Conservation (phyloP, 2,888 invertebrate genomes). For the Trisateles emortualis region DNA sequence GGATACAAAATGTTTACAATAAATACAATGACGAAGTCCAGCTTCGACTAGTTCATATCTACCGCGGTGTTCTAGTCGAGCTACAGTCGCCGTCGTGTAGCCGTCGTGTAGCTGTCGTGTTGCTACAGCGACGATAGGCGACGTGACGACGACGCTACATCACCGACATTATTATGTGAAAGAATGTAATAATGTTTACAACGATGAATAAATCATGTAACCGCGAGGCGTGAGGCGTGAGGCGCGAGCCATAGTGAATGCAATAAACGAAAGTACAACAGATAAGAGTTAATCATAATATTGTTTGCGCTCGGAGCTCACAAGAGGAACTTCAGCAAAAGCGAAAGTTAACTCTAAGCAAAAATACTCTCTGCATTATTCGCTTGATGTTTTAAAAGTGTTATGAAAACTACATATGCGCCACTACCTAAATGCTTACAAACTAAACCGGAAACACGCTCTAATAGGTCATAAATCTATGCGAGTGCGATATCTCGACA, state of each 20-base stretch:
- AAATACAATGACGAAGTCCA: conserved; percentile 59
- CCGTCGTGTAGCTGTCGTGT: neutral
- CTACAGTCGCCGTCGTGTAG: neutral
- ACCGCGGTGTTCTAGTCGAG: conserved; percentile 1
- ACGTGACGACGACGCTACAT: neutral
- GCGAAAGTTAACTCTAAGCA: conserved; percentile 37
- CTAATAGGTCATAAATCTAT: conserved; percentile 35
- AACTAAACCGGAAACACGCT: conserved; percentile 45
- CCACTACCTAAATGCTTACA: conserved; percentile 28
- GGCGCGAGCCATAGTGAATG: conserved; percentile 52
- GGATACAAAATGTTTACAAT: conserved; percentile 40
- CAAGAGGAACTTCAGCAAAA: conserved; percentile 28
- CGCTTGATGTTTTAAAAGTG: conserved; percentile 16
- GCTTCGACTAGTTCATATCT: conserved; percentile 53
- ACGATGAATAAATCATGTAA: conserved; percentile 57
- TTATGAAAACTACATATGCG: conserved; percentile 27
- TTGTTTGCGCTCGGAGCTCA: conserved; percentile 21
- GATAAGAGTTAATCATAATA: conserved; percentile 41
- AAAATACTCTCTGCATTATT: conserved; percentile 24
- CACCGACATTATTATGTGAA: conserved; percentile 40
- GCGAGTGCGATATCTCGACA: conserved; percentile 48
- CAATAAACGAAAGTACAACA: conserved; percentile 61
- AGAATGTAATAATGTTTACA: conserved; percentile 58
- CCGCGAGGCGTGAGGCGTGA: conserved; percentile 43
- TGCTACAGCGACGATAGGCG: neutral